Base-by-base conservation (phyloP, 53 echinoderm and acorn worm genomes). In the Apostichopus leukothele region DNA sequence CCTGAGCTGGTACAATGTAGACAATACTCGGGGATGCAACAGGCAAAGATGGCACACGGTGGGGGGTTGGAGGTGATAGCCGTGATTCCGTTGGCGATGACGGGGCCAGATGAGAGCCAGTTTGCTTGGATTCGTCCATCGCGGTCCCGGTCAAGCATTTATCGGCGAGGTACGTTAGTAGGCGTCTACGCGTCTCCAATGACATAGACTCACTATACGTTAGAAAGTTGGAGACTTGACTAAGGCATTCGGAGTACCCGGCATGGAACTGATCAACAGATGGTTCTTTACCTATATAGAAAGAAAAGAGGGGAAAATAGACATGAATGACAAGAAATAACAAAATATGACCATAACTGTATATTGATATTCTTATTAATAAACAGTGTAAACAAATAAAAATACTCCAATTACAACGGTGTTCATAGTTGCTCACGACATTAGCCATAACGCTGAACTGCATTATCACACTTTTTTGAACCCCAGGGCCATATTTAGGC, bases 211-310 rank as follows among this genome's bases (percentile, higher is more conserved):
- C 97, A 83, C 97, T 95, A 39, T 83, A 84, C n/a, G 91, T 83
- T 50, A 97, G 91, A 73, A 93, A 97, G 67, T 25, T 91, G 9
- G 97, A 97, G 12, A 95, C 94, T 76, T 97, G 95, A 39, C 97
- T 91, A 5, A 97, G 89, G 67, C 97, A 97, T 90, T 97, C 97
- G 20, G 92, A 94, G 87, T 91, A 97, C 50, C 97, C 97, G 51
- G 97, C 97, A 67, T 94, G 93, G 94, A 91, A 97, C 74, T 95
- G 93, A 90, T 91, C 90, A 12, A 95, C 90, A 11, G 86, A 89
- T 12, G 85, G 91, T 14, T 75, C 55, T 75, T 53, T 75, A 9
- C 86, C 86, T 86, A 68, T 86, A 68, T 12, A 21, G 55, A 55
- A 51, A 81, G 53, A 57, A 80, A 79, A 18, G 1, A 23, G 51